Evolutionary conservation across 2,888 invertebrate species (phyloP), one percentile per base, ranked within the genome.

Genomic region (Mimas tiliae): DNA sequence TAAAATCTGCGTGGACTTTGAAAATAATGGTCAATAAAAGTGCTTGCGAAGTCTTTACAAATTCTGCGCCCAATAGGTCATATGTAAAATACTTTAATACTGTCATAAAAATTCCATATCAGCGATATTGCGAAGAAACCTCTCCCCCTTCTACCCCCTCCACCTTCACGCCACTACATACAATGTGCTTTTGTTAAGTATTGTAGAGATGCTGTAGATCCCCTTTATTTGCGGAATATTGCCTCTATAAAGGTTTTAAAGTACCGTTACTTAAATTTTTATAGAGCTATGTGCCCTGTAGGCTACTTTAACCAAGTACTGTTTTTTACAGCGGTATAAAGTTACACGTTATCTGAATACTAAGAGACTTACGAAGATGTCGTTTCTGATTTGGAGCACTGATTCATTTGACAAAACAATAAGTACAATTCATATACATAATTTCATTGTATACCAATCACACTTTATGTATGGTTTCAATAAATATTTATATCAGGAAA

Each of bases 61-160:
- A 53, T 16, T 38, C 55, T 27, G 14, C 27, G 55, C 55, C 19
- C 71, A 68, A 74, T 77, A 75, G 70, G 73, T 77, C 72, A 72
- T 66, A 66, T 69, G 72, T 79, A 69, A 74, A 76, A 74, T 76
- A 74, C 72, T 38, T 75, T 76, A 77, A 78, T 77, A 69, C 66
- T 73, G 66, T 74, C 77, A 68, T 78, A 79, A 78, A 79, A 76
- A 74, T 69, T 73, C 77, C 77, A 77, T 78, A 77, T 73, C 73
- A 67, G 67, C 67, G 66, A 69, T 68, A 55, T 55, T 55, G 55
- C 16, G 38, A 52, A 14, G 16, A 0, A 12, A n/a, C 34, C n/a
- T 33, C 34, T 4, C 34, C 33, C 9, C 51, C 52, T 6, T 53
- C 53, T 3, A n/a, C 33, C n/a, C 38, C 38, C 16, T 38, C 38